These are phyloP conservation scores for Octonoba sinensis DNA, from an alignment of 2,888 invertebrate species.

Conservation along the genomic window DNA sequence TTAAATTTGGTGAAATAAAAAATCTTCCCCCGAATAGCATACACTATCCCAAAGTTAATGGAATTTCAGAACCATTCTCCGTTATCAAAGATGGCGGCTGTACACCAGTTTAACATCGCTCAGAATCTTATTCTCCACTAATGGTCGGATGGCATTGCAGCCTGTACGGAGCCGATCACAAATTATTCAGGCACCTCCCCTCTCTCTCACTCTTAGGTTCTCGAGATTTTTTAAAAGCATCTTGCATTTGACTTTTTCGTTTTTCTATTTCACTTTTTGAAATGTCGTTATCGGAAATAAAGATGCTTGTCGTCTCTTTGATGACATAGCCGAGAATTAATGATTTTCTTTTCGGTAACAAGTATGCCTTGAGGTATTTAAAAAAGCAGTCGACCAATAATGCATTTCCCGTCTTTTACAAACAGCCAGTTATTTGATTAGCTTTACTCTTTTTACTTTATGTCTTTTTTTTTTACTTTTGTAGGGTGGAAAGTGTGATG, in stretches of 20 bases:
- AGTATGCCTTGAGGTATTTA: slow-evolving; percentile 31
- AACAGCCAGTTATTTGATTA: slow-evolving; percentile 51
- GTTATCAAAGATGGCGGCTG: slow-evolving; percentile 39
- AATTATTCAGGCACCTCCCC: slow-evolving; percentile 52
- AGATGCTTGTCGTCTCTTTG: slow-evolving; percentile 52
- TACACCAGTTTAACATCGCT: slow-evolving; percentile 4
- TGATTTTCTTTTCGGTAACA: slow-evolving; percentile 8
- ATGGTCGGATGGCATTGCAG: slow-evolving; percentile 37
- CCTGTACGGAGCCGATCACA: slow-evolving; percentile 55
- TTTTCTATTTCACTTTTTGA: slow-evolving; percentile 47
- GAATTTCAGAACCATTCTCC: no score
- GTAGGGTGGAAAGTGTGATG: no score
- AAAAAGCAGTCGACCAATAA: slow-evolving; percentile 18
- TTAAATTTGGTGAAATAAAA: no score
- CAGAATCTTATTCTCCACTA: slow-evolving; percentile 25
- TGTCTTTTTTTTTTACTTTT: not conserved
- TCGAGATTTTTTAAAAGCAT: slow-evolving; percentile 61
- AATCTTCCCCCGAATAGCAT: no score
- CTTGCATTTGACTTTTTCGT: slow-evolving; percentile 17
- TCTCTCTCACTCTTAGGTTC: slow-evolving; percentile 23
- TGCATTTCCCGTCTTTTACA: slow-evolving; percentile 14
- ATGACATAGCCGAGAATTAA: slow-evolving; percentile 51
- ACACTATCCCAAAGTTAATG: no score
- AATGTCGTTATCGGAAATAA: slow-evolving; percentile 63
- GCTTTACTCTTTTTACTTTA: slow-evolving; percentile 28